Base-by-base conservation (phyloP, 2,797 vertebrate genomes). In the Anguilla obscura region DNA sequence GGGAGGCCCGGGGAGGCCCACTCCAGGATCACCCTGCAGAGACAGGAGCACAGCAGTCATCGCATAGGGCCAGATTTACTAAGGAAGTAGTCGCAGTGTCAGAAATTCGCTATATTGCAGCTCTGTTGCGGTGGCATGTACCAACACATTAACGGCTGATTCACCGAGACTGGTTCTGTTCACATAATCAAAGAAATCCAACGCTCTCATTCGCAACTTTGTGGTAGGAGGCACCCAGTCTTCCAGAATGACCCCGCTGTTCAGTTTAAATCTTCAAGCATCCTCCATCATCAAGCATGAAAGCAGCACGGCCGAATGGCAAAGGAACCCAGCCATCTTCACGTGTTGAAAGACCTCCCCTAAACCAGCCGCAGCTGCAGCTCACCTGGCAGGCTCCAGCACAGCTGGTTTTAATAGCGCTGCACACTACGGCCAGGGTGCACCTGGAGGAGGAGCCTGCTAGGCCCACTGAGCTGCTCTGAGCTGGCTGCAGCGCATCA, bases 1-100 rank as follows among this genome's bases (percentile, higher is more conserved):
- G 0, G 97, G 96, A 4, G 89, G 96, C 21, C 97, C 97, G 36
- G 95, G 95, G 0, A 94, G 86, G 79, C 96, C 96, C 63, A 96
- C 89, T 10, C 95, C 96, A 88, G 90, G 48, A 92, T 97, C 96
- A 30, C 96, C 97, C 97, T 98, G 33, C 54, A 87, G 86, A 91
- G 88, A 33, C 45, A 40, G 36, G 36, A 40, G 36, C 36, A 40
- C 36, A 40, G 36, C 36, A 40, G 36, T 40, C 36, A 40, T 40
- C 36, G 36, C 36, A 40, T 40, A 3, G 36, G 36, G 36, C 3
- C 36, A 40, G 36, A 3, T 40, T 40, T 40, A 40, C 36, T 40
- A 40, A 40, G 36, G 36, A 3, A 40, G 36, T 40, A 40, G 36
- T 40, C 36, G 36, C 36, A 40, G 36, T 40, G 36, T 40, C 36